Conservation (phyloP, 1,140 invertebrate species). For the Brachionus asplanchnoidis region DNA sequence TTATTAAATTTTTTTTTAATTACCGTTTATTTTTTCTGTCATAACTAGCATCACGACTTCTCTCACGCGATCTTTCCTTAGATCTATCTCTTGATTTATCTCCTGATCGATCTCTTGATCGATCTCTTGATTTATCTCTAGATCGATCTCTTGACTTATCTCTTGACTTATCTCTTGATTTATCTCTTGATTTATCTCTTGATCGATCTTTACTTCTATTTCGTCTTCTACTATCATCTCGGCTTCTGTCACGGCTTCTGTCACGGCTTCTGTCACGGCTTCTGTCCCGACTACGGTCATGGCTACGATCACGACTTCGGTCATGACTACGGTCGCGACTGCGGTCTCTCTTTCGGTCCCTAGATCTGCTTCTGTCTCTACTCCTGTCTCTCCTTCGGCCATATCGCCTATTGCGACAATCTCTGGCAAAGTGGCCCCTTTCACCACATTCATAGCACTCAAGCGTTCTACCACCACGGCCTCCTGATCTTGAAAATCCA, state of each 20-base stretch:
- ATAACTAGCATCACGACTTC: neutral
- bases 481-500: constrained; percentile 11
- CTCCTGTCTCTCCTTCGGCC: neutral
- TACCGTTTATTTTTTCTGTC: neutral
- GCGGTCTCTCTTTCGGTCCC: constrained; percentile 6
- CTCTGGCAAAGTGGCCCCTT: constrained; percentile 30
- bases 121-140: no score
- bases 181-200: neutral
- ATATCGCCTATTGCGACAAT: constrained; percentile 38
- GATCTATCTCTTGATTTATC: neutral
- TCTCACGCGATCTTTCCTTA: no score
- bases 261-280: neutral
- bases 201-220: neutral
- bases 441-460: constrained; percentile 41
- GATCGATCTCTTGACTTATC: no score
- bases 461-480: constrained; percentile 9
- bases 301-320: neutral
- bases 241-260: neutral
- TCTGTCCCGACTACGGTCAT: neutral
- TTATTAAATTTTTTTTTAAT: neutral
- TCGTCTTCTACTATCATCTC: neutral
- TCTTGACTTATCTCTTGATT: neutral
- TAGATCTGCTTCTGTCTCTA: neutral
- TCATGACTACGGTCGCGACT: neutral
- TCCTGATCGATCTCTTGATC: neutral